phyloP scores from a whole-genome alignment of 92 coral and sea anemone species.

The Isaurus tuberculatus region DNA sequence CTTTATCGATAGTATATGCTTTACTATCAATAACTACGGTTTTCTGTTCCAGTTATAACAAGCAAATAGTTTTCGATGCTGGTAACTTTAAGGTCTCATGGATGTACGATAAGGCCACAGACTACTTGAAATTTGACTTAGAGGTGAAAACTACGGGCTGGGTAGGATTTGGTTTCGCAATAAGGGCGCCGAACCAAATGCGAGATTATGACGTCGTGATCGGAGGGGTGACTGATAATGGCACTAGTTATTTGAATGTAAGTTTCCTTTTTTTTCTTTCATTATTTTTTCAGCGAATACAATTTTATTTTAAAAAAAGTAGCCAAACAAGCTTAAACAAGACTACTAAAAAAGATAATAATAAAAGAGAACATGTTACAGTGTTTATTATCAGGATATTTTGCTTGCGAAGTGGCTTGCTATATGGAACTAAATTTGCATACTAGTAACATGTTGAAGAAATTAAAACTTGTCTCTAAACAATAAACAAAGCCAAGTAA shows the following conservation, averaged over 20 bases:
- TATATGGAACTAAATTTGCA: too few relatives aligned
- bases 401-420: too few relatives aligned
- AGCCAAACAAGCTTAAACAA: too few relatives aligned
- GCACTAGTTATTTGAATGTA: slow-evolving; percentile 14
- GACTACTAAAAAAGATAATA: too few relatives aligned
- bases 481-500: too few relatives aligned
- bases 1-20: neutral
- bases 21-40: neutral
- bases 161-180: slow-evolving; percentile 37
- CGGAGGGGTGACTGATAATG: neutral
- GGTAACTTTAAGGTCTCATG: slow-evolving; percentile 34
- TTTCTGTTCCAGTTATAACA: neutral
- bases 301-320: neutral
- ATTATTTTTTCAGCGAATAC: too few relatives aligned
- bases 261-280: neutral
- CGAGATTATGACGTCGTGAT: slow-evolving; percentile 8
- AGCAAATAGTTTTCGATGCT: neutral
- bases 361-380: too few relatives aligned
- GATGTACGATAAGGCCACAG: neutral
- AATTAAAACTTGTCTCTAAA: too few relatives aligned
- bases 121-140: slow-evolving; percentile 1
- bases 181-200: slow-evolving; percentile 1
- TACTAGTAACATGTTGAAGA: too few relatives aligned
- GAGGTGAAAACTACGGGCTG: slow-evolving; percentile 27
- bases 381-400: too few relatives aligned